phyloP scores from a whole-genome alignment of 2,797 vertebrate species.

The Danio choprae region DNA sequence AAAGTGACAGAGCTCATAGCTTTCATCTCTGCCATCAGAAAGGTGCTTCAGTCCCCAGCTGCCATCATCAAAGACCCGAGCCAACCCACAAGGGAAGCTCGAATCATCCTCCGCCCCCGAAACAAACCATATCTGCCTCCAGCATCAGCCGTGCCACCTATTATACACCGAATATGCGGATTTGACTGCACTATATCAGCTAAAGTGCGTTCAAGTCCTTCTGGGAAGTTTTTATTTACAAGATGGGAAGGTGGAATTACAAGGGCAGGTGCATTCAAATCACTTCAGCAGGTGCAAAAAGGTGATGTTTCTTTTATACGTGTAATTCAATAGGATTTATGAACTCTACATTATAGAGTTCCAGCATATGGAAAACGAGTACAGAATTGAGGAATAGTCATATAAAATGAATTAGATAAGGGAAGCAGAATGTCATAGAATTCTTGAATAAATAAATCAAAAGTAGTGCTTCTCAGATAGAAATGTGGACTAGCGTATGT shows the following conservation, averaged over 20 bases:
- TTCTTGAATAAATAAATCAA: no score
- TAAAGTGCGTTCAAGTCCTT: neutral
- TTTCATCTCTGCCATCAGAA: conserved; percentile 59
- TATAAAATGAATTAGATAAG: no score
- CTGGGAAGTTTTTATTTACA: neutral
- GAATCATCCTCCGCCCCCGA: conserved; percentile 21
- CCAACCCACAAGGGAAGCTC: conserved; percentile 34
- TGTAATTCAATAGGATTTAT: no score
- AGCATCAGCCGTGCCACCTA: conserved; percentile 27
- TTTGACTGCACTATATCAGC: neutral
- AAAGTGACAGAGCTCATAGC: conserved; percentile 46
- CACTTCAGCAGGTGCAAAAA: neutral
- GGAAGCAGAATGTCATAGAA: no score
- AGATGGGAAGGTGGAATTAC: neutral
- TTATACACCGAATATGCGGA: neutral
- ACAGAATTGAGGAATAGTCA: no score
- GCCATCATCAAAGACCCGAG: conserved; percentile 55
- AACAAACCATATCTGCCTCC: conserved; percentile 15
- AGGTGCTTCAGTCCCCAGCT: conserved; percentile 58
- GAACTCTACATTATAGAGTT: no score
- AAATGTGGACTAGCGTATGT: no score
- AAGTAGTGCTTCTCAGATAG: no score
- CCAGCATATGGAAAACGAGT: no score
- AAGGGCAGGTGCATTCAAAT: neutral
- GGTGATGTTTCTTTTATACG: no score